A percentile compares a stretch with the other conserved stretches of the same genome.
Evolutionary conservation across 2,113 vertebrate species (phyloP).

Genomic region (Coryphaenoides rupestris): DNA sequence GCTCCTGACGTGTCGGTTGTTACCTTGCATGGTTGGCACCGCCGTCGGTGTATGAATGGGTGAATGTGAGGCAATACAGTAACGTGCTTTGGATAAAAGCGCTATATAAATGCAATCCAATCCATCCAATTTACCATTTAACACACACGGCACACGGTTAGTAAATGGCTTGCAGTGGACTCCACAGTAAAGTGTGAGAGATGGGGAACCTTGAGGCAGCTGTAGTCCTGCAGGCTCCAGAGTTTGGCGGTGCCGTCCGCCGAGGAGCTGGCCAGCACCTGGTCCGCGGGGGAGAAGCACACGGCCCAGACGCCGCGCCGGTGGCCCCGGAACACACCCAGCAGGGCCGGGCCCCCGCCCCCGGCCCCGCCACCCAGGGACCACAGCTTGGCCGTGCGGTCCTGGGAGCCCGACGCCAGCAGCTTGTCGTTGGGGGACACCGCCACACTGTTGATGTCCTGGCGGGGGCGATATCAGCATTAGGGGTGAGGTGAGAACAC

Average conservation of each 20-base stretch:
- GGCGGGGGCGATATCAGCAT: background rate
- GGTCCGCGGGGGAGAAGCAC: constrained; percentile 92
- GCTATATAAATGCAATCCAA: no score
- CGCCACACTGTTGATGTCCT: constrained; percentile 92
- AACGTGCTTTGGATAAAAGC: no score
- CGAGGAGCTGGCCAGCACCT: constrained; percentile 87
- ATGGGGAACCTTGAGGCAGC: constrained; percentile 83
- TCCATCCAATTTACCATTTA: no score
- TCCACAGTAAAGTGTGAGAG: background rate
- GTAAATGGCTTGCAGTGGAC: no score
- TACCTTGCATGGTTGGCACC: no score
- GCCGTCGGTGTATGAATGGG: no score
- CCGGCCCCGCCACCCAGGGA: constrained; percentile 59
- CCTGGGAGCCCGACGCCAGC: constrained; percentile 91
- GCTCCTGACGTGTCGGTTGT: no score
- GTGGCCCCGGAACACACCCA: constrained; percentile 88
- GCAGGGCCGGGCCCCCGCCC: constrained; percentile 61
- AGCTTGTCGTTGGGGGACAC: constrained; percentile 94
- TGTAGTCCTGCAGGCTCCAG: constrained; percentile 90
- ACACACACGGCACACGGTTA: no score
- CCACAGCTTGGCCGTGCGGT: constrained; percentile 92
- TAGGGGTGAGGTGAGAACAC: background rate
- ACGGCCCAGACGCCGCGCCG: constrained; percentile 89
- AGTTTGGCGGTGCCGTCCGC: constrained; percentile 89
- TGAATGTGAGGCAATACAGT: no score